Evolutionary conservation across 2,113 vertebrate species (phyloP).

Genomic region (Takifugu flavidus): DNA sequence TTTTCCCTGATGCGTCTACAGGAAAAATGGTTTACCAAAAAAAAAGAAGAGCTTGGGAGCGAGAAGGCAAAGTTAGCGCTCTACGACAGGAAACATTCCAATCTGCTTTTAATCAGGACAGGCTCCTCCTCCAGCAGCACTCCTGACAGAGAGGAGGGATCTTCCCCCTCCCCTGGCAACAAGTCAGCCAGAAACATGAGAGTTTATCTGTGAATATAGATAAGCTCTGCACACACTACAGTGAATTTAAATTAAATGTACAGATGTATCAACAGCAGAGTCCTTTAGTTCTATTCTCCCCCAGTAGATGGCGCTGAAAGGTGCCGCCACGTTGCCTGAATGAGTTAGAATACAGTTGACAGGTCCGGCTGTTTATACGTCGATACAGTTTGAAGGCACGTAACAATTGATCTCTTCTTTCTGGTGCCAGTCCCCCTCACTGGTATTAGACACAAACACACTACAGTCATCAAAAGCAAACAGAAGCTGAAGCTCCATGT

Average conservation of each 20-base stretch:
- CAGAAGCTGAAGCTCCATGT: neutral
- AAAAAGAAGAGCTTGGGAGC: conserved; percentile 35
- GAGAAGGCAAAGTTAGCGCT: conserved; percentile 62
- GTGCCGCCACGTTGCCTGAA: conserved; percentile 33
- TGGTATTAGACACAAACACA: neutral
- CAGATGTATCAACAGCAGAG: conserved; percentile 10
- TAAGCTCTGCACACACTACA: neutral
- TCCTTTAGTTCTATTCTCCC: conserved; percentile 10
- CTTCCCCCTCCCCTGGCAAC: conserved; percentile 51
- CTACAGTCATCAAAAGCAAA: neutral
- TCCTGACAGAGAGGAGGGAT: conserved; percentile 48
- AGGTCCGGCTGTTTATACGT: conserved; percentile 23
- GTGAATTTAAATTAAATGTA: too few species aligned
- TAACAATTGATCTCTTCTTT: conserved; percentile 13
- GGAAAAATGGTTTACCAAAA: conserved; percentile 4
- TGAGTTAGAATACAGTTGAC: conserved; percentile 30
- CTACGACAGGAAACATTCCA: conserved; percentile 83
- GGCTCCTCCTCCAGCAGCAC: conserved; percentile 45
- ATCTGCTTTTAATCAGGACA: conserved; percentile 88
- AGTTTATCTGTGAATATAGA: conserved; percentile 7
- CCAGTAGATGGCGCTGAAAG: conserved; percentile 14
- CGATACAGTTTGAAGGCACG: conserved; percentile 21
- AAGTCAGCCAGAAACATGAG: conserved; percentile 10
- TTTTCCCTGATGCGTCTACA: conserved; percentile 49
- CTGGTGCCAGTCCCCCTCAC: neutral